phyloP scores from a whole-genome alignment of 1,140 invertebrate species.

The Chlorops oryzae region DNA sequence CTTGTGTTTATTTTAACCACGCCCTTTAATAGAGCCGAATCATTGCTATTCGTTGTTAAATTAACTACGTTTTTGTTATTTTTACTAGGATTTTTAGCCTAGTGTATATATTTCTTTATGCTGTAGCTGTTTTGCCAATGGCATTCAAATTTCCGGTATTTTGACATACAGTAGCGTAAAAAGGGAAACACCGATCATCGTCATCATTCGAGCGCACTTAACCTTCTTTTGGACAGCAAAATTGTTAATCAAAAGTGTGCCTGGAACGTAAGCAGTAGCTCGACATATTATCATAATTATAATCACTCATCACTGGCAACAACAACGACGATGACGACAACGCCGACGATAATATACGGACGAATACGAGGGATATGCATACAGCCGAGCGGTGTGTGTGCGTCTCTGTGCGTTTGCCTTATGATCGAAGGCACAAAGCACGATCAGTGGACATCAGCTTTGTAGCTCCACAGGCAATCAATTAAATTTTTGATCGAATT shows the following conservation, averaged over 20 bases:
- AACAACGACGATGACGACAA: slow-evolving; percentile 2
- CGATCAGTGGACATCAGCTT: slow-evolving; percentile 32
- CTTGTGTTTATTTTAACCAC: too few species aligned
- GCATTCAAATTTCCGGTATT: slow-evolving; percentile 42
- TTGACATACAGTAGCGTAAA: slow-evolving; percentile 23
- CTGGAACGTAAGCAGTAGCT: slow-evolving; percentile 15
- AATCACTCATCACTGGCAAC: slow-evolving; percentile 8
- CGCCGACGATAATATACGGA: too few species aligned
- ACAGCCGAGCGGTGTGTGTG: too few species aligned
- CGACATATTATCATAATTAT: slow-evolving; percentile 45
- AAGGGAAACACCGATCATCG: too few species aligned
- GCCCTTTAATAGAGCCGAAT: too few species aligned
- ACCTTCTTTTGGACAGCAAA: slow-evolving; percentile 1
- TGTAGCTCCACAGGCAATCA: slow-evolving; percentile 35
- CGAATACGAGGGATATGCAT: too few species aligned
- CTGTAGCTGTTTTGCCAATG: slow-evolving; percentile 18
- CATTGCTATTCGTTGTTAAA: too few species aligned
- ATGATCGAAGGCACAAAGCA: too few species aligned
- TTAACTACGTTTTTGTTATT: too few species aligned
- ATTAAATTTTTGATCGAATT: slow-evolving; percentile 49
- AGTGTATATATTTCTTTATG: neutral
- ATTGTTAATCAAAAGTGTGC: slow-evolving; percentile 2
- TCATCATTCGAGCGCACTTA: neutral
- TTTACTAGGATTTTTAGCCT: neutral
- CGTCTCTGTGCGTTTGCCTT: too few species aligned